Conservation (phyloP, 2,888 invertebrate species). For the Lithophane leautieri region DNA sequence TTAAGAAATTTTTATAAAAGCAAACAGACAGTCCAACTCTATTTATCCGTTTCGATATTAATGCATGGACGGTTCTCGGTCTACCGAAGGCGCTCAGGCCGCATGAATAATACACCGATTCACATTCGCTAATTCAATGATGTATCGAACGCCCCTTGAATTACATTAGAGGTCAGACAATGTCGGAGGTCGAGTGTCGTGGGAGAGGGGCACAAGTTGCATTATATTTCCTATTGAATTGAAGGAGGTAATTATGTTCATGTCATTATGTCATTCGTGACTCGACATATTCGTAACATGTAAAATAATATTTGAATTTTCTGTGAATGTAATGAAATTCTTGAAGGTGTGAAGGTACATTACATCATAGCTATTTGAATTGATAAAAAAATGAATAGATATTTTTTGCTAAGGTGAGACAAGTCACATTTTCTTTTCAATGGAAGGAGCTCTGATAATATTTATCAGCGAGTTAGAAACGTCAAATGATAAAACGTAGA, state of each 20-base stretch:
- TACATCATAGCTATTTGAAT: constrained; percentile 14
- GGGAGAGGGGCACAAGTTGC: constrained; percentile 1
- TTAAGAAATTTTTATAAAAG: background rate
- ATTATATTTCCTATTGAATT: constrained; percentile 11
- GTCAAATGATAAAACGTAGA: background rate
- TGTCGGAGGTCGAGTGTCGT: constrained; percentile 14
- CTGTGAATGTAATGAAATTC: constrained; percentile 1
- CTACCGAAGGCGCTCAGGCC: constrained; percentile 21
- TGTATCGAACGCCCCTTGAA: constrained; percentile 48
- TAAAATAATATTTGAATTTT: constrained; percentile 20
- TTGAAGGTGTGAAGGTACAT: constrained; percentile 9
- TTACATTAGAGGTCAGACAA: constrained; percentile 37
- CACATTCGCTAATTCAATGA: constrained; percentile 61
- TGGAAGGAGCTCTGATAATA: background rate
- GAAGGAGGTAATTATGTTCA: constrained; percentile 27
- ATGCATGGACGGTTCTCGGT: constrained; percentile 22
- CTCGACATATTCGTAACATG: background rate
- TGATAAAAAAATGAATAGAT: no score
- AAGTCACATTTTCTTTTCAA: background rate
- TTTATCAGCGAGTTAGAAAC: background rate
- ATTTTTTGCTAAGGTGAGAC: background rate
- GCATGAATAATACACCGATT: constrained; percentile 58
- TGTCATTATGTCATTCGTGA: constrained; percentile 8
- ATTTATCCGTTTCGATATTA: constrained; percentile 19
- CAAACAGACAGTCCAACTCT: background rate